Percentiles rank a stretch among this genome's conserved stretches.
Conservation (phyloP, 2,113 vertebrate species). For the Microtus oregoni region DNA sequence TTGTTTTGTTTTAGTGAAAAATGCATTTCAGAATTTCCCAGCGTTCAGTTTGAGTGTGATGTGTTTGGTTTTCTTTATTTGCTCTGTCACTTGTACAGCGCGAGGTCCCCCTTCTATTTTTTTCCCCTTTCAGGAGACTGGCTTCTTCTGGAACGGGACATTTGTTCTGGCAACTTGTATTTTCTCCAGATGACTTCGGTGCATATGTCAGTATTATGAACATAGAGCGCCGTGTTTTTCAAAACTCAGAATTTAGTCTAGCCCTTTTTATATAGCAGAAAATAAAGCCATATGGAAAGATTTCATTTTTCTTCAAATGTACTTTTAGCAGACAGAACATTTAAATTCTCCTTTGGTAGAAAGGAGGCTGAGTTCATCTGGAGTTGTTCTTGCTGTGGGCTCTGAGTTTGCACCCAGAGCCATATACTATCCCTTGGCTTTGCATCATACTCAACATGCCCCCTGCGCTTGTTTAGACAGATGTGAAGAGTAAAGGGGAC, state of each 20-base stretch:
- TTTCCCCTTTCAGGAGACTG: constrained; percentile 52
- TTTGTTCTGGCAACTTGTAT: constrained; percentile 55
- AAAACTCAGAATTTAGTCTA: constrained; percentile 63
- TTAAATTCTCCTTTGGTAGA: constrained; percentile 26
- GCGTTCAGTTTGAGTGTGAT: background rate
- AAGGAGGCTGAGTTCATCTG: constrained; percentile 71
- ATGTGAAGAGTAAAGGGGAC: constrained; percentile 67
- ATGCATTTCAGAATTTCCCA: constrained; percentile 44
- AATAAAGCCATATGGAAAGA: constrained; percentile 79
- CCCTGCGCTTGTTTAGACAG: constrained; percentile 73
- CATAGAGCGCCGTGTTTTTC: constrained; percentile 5
- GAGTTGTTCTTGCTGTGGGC: constrained; percentile 66
- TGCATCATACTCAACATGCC: background rate
- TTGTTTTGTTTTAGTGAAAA: constrained; percentile 67
- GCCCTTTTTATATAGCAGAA: constrained; percentile 72
- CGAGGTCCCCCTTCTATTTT: constrained; percentile 59
- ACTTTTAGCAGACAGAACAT: constrained; percentile 69
- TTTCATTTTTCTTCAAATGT: constrained; percentile 76
- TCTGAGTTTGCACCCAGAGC: constrained; percentile 52
- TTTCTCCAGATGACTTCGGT: constrained; percentile 77
- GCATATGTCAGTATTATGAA: constrained; percentile 67
- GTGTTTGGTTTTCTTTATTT: constrained; percentile 56
- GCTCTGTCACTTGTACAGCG: constrained; percentile 56
- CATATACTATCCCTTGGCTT: constrained; percentile 72
- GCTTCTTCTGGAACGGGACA: constrained; percentile 60